A percentile compares a stretch with the other conserved stretches of the same genome.
phyloP scores from a whole-genome alignment of 64 coral and sea anemone species.

The Montipora efflorescens region DNA sequence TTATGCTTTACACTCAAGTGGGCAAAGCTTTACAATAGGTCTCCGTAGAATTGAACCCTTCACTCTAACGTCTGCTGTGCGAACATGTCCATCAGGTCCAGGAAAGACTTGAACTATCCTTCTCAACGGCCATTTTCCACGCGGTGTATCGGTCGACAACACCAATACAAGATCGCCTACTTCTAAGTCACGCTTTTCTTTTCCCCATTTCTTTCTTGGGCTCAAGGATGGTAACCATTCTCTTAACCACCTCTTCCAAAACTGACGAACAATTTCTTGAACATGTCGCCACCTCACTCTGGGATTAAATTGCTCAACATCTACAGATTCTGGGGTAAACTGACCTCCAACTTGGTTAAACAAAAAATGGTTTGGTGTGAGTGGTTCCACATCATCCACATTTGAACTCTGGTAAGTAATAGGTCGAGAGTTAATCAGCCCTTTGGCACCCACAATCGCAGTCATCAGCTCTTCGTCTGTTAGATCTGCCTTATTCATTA shows the following conservation, averaged over 20 bases:
- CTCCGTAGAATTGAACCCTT: not conserved
- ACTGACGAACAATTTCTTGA: constrained; percentile 44
- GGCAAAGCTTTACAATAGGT: constrained; percentile 16
- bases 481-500: constrained; percentile 53
- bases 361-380: constrained; percentile 46
- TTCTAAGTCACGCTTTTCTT: constrained; percentile 37
- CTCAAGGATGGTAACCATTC: constrained; percentile 55
- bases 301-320: constrained; percentile 14
- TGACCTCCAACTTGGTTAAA: constrained; percentile 58
- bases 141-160: constrained; percentile 7
- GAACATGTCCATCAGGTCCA: constrained; percentile 50
- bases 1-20: not conserved
- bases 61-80: not conserved
- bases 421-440: constrained; percentile 38
- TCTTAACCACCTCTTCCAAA: not conserved
- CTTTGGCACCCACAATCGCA: constrained; percentile 55
- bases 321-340: constrained; percentile 42
- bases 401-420: constrained; percentile 53
- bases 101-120: constrained; percentile 49
- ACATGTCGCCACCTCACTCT: constrained; percentile 38
- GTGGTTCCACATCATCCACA: constrained; percentile 6
- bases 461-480: constrained; percentile 55
- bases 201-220: constrained; percentile 34
- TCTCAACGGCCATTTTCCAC: constrained; percentile 56
- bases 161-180: constrained; percentile 44